Conservation (phyloP, 2,888 invertebrate species). For the Steinernema carpocapsae region DNA sequence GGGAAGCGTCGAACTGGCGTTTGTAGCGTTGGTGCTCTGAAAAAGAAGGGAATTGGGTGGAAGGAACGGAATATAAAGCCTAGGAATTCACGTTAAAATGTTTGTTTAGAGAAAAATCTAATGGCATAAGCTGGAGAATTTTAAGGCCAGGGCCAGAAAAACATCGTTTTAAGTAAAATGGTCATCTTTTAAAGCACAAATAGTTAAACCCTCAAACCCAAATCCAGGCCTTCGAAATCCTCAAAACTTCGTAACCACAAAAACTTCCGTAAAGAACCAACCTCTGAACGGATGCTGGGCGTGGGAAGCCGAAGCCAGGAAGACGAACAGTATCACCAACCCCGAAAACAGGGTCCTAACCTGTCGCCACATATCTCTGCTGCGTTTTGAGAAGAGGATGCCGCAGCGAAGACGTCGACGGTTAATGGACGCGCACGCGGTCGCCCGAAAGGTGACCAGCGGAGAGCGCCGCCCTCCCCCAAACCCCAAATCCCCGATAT, state of each 20-base stretch:
- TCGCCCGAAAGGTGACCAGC: slow-evolving; percentile 2
- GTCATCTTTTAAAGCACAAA: no score
- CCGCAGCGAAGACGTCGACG: background rate
- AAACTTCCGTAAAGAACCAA: slow-evolving; percentile 1
- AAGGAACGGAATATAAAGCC: no score
- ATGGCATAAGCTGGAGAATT: no score
- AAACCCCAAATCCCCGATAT: background rate
- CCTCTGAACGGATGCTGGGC: slow-evolving; percentile 11
- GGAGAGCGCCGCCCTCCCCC: background rate
- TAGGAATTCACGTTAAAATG: no score
- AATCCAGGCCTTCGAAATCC: background rate
- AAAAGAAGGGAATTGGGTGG: no score
- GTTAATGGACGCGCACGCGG: slow-evolving; percentile 1
- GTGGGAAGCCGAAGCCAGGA: background rate
- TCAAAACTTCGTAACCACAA: background rate
- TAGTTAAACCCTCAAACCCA: background rate
- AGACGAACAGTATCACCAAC: background rate
- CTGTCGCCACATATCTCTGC: slow-evolving; percentile 10
- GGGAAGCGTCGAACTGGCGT: background rate
- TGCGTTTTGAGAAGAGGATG: background rate
- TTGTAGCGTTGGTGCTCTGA: slow-evolving; percentile 46
- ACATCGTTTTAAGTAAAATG: no score
- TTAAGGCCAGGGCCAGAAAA: no score
- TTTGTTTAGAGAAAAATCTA: no score
- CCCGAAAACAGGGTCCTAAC: slow-evolving; percentile 19